Evolutionary conservation across 2,797 vertebrate genomes (phyloP).

Genomic region (Sebastes matsubarae): DNA sequence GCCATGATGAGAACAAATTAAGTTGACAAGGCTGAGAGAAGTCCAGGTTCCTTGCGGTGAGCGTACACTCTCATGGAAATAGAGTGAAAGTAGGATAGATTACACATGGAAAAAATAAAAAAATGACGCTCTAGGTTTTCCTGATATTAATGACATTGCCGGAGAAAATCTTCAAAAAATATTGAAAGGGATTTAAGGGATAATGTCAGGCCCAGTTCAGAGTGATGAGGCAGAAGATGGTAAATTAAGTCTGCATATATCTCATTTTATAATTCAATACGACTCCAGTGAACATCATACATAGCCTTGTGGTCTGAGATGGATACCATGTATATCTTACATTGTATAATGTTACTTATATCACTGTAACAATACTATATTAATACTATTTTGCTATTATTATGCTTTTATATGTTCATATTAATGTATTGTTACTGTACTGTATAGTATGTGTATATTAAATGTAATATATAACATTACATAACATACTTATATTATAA

Average conservation of each 20-base stretch:
- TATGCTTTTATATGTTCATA: too few species aligned
- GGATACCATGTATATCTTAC: neutral
- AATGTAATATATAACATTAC: too few species aligned
- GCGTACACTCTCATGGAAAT: slow-evolving; percentile 35
- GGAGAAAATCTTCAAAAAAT: slow-evolving; percentile 17
- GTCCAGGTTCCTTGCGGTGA: slow-evolving; percentile 40
- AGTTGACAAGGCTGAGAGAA: slow-evolving; percentile 24
- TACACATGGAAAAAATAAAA: slow-evolving; percentile 44
- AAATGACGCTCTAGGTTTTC: slow-evolving; percentile 13
- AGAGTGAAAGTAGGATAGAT: slow-evolving; percentile 40
- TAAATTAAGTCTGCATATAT: slow-evolving; percentile 14
- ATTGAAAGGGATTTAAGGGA: slow-evolving; percentile 23
- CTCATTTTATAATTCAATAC: slow-evolving; percentile 12
- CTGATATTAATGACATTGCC: slow-evolving; percentile 33
- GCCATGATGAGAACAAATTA: slow-evolving; percentile 31
- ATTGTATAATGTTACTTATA: neutral
- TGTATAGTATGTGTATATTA: too few species aligned
- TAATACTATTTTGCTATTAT: too few species aligned
- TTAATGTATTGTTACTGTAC: too few species aligned
- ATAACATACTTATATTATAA: too few species aligned
- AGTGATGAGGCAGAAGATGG: slow-evolving; percentile 20
- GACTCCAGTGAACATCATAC: neutral
- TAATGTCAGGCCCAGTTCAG: slow-evolving; percentile 10
- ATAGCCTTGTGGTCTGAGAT: neutral
- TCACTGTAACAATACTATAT: too few species aligned